These are phyloP conservation scores for Hypsopygia costalis DNA, from an alignment of 2,888 invertebrate species.

Conservation along the genomic window DNA sequence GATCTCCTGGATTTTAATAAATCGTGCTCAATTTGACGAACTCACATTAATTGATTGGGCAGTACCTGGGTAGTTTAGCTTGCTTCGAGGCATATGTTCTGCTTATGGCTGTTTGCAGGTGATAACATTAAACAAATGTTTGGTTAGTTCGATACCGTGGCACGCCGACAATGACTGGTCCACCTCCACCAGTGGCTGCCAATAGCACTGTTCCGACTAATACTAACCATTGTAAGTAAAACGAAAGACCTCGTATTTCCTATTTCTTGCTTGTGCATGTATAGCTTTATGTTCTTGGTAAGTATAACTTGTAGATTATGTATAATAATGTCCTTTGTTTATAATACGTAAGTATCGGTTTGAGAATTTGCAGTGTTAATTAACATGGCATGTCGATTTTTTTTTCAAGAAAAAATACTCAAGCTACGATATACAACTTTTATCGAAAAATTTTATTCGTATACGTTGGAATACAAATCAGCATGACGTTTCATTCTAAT, in stretches of 20 bases:
- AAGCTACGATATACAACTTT: too few relatives aligned
- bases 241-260: conserved; percentile 12
- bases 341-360: too few relatives aligned
- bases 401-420: too few relatives aligned
- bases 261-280: conserved; percentile 20
- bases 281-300: neutral
- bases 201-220: conserved; percentile 50
- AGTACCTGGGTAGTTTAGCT: conserved; percentile 38
- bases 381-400: too few relatives aligned
- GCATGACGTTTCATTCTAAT: too few relatives aligned
- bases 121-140: conserved; percentile 79
- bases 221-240: conserved; percentile 61
- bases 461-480: too few relatives aligned
- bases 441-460: too few relatives aligned
- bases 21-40: conserved; percentile 12
- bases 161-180: conserved; percentile 43
- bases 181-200: conserved; percentile 20
- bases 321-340: neutral
- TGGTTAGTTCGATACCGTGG: conserved; percentile 78
- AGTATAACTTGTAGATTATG: too few relatives aligned
- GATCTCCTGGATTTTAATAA: neutral
- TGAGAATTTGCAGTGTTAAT: too few relatives aligned
- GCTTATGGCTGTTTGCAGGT: conserved; percentile 74
- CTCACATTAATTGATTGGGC: conserved; percentile 16
- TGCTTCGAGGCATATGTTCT: conserved; percentile 64